Evolutionary conservation across 2,888 invertebrate species (phyloP).

Genomic region (Periphyllus acericola): DNA sequence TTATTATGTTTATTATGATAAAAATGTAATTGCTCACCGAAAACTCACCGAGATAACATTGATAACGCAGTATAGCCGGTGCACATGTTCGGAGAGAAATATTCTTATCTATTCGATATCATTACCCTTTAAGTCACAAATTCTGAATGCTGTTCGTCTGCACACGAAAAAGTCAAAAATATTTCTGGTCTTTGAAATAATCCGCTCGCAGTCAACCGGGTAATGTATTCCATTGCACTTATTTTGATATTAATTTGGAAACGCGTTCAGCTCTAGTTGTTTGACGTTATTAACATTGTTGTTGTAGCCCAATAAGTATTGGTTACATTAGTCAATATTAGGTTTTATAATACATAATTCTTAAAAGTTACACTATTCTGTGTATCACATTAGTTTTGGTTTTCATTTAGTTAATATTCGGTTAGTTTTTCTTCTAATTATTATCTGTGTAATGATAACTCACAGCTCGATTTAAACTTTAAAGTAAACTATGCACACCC

Average conservation of each 20-base stretch:
- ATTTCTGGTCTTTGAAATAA: not conserved
- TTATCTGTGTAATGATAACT: too few relatives aligned
- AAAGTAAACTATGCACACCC: too few relatives aligned
- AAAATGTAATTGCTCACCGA: too few relatives aligned
- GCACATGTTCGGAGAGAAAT: not conserved
- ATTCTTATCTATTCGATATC: not conserved
- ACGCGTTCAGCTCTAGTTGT: not conserved
- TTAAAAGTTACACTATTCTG: not conserved
- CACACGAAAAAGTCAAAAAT: not conserved
- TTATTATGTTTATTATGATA: not conserved
- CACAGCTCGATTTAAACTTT: too few relatives aligned
- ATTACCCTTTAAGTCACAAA: not conserved
- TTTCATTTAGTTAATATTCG: not conserved
- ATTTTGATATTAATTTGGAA: not conserved
- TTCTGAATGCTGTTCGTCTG: not conserved
- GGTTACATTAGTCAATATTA: not conserved
- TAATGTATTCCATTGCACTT: not conserved
- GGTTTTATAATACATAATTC: not conserved
- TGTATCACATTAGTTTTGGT: not conserved
- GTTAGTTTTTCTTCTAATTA: too few relatives aligned
- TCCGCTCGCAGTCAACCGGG: not conserved
- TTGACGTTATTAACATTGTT: not conserved
- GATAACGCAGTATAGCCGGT: not conserved
- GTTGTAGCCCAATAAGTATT: not conserved
- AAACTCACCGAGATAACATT: not conserved